A percentile compares a stretch with the other conserved stretches of the same genome.
These are phyloP conservation scores for Halesus radiatus DNA, from an alignment of 1,140 invertebrate genomes.

Conservation along the genomic window DNA sequence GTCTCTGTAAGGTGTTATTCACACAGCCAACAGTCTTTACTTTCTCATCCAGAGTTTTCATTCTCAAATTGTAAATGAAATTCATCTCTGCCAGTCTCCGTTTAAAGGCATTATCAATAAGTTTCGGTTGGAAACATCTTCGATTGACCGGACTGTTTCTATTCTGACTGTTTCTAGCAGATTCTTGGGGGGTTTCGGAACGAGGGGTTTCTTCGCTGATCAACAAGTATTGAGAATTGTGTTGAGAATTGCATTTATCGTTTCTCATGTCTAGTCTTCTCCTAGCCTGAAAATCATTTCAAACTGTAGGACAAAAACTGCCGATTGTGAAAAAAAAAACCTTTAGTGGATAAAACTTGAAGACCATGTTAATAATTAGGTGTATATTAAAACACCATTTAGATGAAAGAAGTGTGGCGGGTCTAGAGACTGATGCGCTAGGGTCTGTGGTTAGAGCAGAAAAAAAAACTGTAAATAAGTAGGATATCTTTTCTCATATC, in stretches of 20 bases:
- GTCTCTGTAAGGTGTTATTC: background rate
- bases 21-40: background rate
- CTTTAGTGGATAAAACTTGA: too few relatives aligned
- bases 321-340: too few relatives aligned
- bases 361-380: too few relatives aligned
- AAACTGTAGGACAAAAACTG: too few relatives aligned
- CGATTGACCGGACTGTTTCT: too few relatives aligned
- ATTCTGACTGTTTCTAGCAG: background rate
- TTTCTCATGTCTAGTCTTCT: background rate
- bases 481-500: too few relatives aligned
- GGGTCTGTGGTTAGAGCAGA: too few relatives aligned
- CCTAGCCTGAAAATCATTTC: background rate
- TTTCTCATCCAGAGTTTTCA: slow-evolving; percentile 27
- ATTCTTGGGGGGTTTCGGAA: background rate
- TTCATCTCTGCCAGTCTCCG: slow-evolving; percentile 23
- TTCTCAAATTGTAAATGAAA: slow-evolving; percentile 20
- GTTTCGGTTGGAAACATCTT: background rate
- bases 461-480: too few relatives aligned
- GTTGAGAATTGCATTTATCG: background rate
- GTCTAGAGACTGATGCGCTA: too few relatives aligned
- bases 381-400: too few relatives aligned
- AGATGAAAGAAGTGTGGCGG: too few relatives aligned
- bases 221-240: slow-evolving; percentile 22
- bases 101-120: slow-evolving; percentile 16
- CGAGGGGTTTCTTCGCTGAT: background rate